Conservation (phyloP, 2,113 vertebrate genomes). For the Sturnus vulgaris region DNA sequence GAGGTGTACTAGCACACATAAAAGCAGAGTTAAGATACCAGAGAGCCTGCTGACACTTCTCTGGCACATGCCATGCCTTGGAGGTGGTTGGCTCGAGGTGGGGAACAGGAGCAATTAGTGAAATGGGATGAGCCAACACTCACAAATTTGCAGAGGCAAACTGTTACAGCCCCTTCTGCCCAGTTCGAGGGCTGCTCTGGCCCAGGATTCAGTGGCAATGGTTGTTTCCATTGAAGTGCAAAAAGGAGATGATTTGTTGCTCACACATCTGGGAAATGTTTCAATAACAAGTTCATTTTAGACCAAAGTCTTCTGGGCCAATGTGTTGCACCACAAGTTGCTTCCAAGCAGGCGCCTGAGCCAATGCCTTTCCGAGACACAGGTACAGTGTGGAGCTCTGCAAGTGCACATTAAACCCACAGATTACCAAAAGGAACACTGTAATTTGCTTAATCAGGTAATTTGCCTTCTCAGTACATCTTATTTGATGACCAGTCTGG, state of each 20-base stretch:
- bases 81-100: not conserved
- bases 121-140: not conserved
- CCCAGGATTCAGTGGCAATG: not conserved
- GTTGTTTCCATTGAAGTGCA: not conserved
- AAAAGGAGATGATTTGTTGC: not conserved
- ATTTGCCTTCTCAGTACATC: not conserved
- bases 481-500: not conserved
- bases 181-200: not conserved
- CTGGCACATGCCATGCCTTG: not conserved
- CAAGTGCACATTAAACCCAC: not conserved
- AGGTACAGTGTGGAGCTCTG: not conserved
- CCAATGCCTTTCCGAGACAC: accelerated
- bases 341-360: accelerated
- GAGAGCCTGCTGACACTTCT: not conserved
- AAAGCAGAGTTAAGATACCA: not conserved
- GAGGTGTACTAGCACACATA: not conserved
- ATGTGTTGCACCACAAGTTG: accelerated
- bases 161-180: not conserved
- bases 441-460: not conserved
- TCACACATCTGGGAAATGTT: not conserved
- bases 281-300: not conserved
- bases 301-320: not conserved
- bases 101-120: not conserved
- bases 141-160: not conserved
- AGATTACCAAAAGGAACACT: not conserved